phyloP scores from a whole-genome alignment of 2,888 invertebrate genomes.

The Troides oblongomaculatus region DNA sequence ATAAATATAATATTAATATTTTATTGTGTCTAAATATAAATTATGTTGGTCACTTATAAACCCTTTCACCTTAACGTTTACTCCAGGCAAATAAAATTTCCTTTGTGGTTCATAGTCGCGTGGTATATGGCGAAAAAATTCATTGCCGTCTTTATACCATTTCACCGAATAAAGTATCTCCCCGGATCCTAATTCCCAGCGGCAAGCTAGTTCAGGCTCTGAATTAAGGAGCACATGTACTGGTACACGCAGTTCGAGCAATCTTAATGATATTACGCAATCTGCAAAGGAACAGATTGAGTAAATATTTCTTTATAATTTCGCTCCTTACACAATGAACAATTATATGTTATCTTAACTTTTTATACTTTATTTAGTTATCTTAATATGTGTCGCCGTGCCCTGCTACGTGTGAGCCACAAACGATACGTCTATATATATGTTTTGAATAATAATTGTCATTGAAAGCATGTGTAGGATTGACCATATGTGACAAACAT shows the following conservation, averaged over 20 bases:
- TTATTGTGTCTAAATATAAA: neutral
- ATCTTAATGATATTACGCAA: conserved; percentile 73
- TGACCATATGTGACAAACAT: too few relatives aligned
- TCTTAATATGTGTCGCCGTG: too few relatives aligned
- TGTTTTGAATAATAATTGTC: too few relatives aligned
- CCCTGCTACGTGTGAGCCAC: too few relatives aligned
- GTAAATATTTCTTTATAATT: neutral
- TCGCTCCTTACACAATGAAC: neutral
- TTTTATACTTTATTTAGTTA: too few relatives aligned
- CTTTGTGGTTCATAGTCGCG: conserved; percentile 86
- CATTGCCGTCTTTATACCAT: conserved; percentile 90
- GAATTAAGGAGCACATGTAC: conserved; percentile 85
- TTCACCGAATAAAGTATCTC: conserved; percentile 88
- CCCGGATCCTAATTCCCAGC: conserved; percentile 85
- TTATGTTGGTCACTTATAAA: neutral
- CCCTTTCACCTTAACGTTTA: conserved; percentile 72
- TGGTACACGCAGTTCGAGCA: conserved; percentile 86
- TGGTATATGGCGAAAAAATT: conserved; percentile 88
- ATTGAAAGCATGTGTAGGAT: too few relatives aligned
- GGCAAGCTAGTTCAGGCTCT: conserved; percentile 84
- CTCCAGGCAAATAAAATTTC: conserved; percentile 85
- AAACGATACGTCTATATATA: too few relatives aligned
- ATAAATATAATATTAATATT: too few relatives aligned
- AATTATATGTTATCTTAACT: neutral
- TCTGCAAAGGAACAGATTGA: conserved; percentile 44